Evolutionary conservation across 2,797 vertebrate genomes (phyloP).

Genomic region (Falco naumanni): DNA sequence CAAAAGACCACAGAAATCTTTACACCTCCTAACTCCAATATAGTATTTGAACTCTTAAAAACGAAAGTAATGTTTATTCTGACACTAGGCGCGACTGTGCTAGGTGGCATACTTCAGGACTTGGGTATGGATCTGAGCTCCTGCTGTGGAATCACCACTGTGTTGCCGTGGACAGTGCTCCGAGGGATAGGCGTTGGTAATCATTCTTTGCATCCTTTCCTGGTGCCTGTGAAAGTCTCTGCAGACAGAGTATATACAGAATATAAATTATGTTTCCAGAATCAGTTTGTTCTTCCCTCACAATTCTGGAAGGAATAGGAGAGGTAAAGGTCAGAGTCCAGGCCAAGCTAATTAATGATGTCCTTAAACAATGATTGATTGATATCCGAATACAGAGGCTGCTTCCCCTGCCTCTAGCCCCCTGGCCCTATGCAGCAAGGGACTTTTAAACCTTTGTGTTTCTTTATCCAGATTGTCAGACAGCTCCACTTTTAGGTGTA

Average conservation of each 20-base stretch:
- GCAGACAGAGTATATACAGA: not conserved
- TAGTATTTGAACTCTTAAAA: not conserved
- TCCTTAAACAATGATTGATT: not conserved
- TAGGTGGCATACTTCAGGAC: not conserved
- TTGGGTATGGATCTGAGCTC: not conserved
- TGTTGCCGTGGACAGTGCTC: not conserved
- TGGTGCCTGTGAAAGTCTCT: not conserved
- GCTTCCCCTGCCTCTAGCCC: too few relatives aligned
- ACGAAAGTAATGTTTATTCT: not conserved
- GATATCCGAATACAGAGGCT: not conserved
- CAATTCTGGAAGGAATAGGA: not conserved
- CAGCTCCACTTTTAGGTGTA: not conserved
- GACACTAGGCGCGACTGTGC: not conserved
- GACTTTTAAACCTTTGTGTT: not conserved
- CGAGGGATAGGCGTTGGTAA: rapidly evolving
- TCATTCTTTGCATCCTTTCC: not conserved
- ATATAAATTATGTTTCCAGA: not conserved
- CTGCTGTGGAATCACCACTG: not conserved
- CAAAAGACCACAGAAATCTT: not conserved
- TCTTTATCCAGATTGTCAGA: not conserved
- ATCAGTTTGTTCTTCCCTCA: not conserved
- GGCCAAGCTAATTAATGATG: not conserved
- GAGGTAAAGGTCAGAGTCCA: not conserved
- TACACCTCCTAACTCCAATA: rapidly evolving
- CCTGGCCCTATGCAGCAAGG: not conserved